Base-by-base conservation (phyloP, 2,797 vertebrate genomes). In the Sebastes minor region DNA sequence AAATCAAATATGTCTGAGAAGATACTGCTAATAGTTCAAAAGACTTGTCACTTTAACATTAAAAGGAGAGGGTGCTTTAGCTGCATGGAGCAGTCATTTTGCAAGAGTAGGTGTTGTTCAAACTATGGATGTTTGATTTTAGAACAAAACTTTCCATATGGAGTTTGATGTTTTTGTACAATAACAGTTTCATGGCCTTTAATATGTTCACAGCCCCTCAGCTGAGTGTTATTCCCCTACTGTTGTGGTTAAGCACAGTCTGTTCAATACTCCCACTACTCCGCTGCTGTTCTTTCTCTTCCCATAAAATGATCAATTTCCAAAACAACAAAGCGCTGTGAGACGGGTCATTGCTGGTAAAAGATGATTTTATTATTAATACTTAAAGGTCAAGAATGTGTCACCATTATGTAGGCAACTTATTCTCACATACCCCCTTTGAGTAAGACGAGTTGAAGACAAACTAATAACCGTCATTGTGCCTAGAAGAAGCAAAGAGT, bases 311-410 rank as follows among this genome's bases (percentile, higher is more conserved):
- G 65, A 86, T 79, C 35, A 72, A 78, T 92, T 91, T 92, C 83
- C 90, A 93, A 92, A 93, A 92, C 93, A 93, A 56, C 71, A 38
- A 38, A 23, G 62, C 12, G 30, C 72, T 9, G 57, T 13, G 25
- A n/a, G 60, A 65, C 73, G 76, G 72, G 30, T 46, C 8, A 35
- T 10, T 90, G 88, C 89, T 92, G 91, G 88, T 92, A 92, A 93
- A 80, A 86, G 76, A 76, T 76, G 74, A 76, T 84, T 35, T 32
- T 28, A 42, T 68, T 73, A 85, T 93, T 92, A 92, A 94, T 83
- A 33, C 69, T 88, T 84, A 95, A 95, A 95, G 74, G 91, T 92
- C 91, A 93, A 64, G 30, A 76, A 92, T 92, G 92, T 93, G 88
- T 95, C 94, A 95, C 74, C 20, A n/a, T 49, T 82, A 23, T 81